phyloP scores from a whole-genome alignment of 2,888 invertebrate species.

The Laspeyria flexula region DNA sequence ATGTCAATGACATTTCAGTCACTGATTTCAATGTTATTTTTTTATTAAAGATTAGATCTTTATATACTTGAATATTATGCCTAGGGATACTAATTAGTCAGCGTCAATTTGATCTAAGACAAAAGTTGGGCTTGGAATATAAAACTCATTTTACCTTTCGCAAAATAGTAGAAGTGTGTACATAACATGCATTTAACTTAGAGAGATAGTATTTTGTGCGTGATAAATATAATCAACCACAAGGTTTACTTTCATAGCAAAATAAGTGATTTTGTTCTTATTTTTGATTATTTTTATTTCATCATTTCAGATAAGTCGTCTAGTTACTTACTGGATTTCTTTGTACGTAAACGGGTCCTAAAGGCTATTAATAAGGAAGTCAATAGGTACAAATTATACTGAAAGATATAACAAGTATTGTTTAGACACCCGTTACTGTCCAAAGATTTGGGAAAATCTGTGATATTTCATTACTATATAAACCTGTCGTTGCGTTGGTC shows the following conservation, averaged over 20 bases:
- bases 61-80: conserved; percentile 77
- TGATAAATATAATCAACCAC: conserved; percentile 73
- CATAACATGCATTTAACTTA: conserved; percentile 83
- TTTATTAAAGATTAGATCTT: conserved; percentile 81
- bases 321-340: conserved; percentile 78
- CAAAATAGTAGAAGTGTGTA: conserved; percentile 74
- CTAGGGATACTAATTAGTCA: conserved; percentile 74
- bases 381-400: conserved; percentile 78
- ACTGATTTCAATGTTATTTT: conserved; percentile 81
- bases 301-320: conserved; percentile 76
- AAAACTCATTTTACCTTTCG: conserved; percentile 68
- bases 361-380: conserved; percentile 66
- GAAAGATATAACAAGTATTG: conserved; percentile 57
- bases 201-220: conserved; percentile 74
- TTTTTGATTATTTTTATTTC: conserved; percentile 74
- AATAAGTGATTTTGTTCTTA: conserved; percentile 76
- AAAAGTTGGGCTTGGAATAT: conserved; percentile 65
- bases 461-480: conserved; percentile 84
- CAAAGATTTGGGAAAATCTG: conserved; percentile 86
- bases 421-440: conserved; percentile 82
- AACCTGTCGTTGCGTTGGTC: conserved; percentile 85
- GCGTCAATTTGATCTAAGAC: conserved; percentile 67
- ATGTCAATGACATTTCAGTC: conserved; percentile 84
- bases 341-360: conserved; percentile 81
- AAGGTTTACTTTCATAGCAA: conserved; percentile 76